Base-by-base conservation (phyloP, 2,113 vertebrate genomes). In the Pangasianodon hypophthalmus region DNA sequence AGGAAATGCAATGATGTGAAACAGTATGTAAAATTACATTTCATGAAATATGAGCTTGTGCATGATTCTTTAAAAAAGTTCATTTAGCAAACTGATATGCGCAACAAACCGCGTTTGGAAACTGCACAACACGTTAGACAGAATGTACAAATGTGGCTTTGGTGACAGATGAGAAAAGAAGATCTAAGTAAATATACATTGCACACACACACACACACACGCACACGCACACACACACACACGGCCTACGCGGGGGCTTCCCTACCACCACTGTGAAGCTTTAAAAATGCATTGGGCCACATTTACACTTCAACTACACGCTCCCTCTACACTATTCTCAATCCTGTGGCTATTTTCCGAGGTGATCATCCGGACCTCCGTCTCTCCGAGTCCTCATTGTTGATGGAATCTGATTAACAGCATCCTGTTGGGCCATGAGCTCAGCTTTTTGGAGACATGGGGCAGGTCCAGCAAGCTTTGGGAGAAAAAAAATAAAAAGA, bases 21-120 rank as follows among this genome's bases (percentile, higher is more conserved):
- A 96, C 95, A 95, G 94, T 95, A 95, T 94, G 94, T 95, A 95
- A 96, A 95, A 96, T 96, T 96, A 95, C 93, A 95, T 96, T 96
- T 96, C 94, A 92, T 95, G 95, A 96, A 96, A 96, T 94, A 96
- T 95, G 95, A 93, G 95, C 94, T 94, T 91, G 50, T 90, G 95
- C 93, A 93, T 14, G 91, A 95, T 96, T 94, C 90, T 95, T 95
- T 93, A 1, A 81, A 93, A 95, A 96, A 95, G 95, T 96, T 96
- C 94, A 95, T 96, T 96, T 94, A 95, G 94, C 93, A 94, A 93
- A 92, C 93, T 91, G 93, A 95, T 94, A 93, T 94, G 94, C 80
- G 90, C 92, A 93, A 94, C 93, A 95, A 37, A 94, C 94, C 93
- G 91, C 90, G 94, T 91, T 92, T 82, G 88, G 91, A 18, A 92